Percentiles rank a stretch among this genome's conserved stretches.
Conservation (phyloP, 2,113 vertebrate genomes). For the Alosa alosa region DNA sequence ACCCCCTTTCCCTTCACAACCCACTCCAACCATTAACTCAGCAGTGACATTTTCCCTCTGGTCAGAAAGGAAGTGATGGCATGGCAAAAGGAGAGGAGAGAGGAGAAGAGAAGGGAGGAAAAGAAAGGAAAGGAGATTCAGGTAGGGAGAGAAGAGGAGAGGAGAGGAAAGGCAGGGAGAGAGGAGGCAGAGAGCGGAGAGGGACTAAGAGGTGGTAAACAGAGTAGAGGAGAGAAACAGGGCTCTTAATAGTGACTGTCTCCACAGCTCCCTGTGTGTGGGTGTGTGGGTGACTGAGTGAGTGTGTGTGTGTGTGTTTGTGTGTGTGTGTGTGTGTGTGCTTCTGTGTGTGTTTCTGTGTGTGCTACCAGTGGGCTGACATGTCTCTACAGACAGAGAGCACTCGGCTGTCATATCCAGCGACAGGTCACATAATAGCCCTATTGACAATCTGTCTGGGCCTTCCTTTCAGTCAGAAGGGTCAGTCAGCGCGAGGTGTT, state of each 20-base stretch:
- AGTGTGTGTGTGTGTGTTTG: no score
- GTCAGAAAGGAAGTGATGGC: no score
- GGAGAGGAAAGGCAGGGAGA: background rate
- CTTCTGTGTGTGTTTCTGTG: no score
- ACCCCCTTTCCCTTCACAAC: no score
- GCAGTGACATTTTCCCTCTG: no score
- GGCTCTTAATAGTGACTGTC: no score
- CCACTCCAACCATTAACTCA: no score
- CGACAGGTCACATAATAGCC: conserved; percentile 47
- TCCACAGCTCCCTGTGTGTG: no score
- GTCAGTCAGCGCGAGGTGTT: background rate
- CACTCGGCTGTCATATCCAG: conserved; percentile 35
- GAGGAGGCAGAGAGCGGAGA: background rate
- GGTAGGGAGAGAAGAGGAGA: background rate
- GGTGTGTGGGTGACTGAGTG: no score
- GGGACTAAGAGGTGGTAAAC: background rate
- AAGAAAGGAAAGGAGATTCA: background rate
- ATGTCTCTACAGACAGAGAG: background rate
- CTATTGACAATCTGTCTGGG: conserved; percentile 44
- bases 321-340: no score
- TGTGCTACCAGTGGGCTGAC: no score
- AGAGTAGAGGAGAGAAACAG: background rate
- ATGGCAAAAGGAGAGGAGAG: background rate
- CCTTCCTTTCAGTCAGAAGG: conserved; percentile 6
- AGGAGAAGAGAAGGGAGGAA: background rate